A percentile compares a stretch with the other conserved stretches of the same genome.
Conservation (phyloP, 2,888 invertebrate species). For the Drosophila maculinotata region DNA sequence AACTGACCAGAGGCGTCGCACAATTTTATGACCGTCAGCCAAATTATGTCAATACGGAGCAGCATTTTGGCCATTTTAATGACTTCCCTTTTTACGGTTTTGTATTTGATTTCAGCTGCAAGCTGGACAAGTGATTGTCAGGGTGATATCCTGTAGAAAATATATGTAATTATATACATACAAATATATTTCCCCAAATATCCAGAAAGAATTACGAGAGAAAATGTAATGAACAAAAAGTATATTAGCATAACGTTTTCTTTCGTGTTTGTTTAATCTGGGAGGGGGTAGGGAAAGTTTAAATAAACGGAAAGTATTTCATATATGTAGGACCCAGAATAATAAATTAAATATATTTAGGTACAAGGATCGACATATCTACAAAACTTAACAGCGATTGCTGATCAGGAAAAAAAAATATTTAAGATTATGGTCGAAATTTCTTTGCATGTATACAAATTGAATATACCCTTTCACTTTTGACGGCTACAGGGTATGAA, state of each 20-base stretch:
- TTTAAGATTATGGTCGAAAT: too few relatives aligned
- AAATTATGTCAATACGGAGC: conserved; percentile 23
- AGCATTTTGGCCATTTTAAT: conserved; percentile 35
- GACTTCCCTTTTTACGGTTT: conserved; percentile 21
- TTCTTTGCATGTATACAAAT: not conserved
- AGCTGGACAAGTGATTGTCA: not conserved
- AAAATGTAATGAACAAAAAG: too few relatives aligned
- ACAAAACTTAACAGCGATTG: not conserved
- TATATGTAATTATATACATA: not conserved
- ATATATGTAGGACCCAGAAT: too few relatives aligned
- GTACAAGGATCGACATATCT: too few relatives aligned
- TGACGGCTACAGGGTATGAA: not conserved
- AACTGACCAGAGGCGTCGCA: conserved; percentile 7
- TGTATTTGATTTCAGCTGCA: conserved; percentile 19
- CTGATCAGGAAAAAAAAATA: not conserved
- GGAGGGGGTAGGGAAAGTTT: too few relatives aligned
- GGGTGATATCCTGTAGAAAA: not conserved
- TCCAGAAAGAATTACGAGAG: not conserved
- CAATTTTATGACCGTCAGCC: conserved; percentile 31
- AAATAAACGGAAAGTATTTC: too few relatives aligned
- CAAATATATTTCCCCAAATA: not conserved
- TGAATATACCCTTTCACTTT: not conserved
- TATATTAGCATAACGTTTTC: too few relatives aligned
- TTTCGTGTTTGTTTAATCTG: too few relatives aligned
- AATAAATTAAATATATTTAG: too few relatives aligned